Percentiles rank a stretch among this genome's conserved stretches.
Conservation (phyloP, 2,113 vertebrate species). For the Orycteropus afer region DNA sequence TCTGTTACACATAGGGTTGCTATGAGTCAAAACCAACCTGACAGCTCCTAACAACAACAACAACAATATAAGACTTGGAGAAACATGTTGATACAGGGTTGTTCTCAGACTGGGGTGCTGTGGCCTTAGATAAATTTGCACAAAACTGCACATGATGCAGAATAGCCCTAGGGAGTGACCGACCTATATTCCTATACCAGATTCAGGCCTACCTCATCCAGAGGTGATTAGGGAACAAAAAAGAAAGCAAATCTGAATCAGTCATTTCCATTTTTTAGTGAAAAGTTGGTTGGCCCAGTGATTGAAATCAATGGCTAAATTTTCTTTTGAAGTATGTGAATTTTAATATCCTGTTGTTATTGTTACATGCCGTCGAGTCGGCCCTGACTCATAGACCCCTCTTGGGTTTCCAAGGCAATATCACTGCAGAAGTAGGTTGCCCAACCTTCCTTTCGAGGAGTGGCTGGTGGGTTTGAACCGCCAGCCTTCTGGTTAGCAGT, state of each 20-base stretch:
- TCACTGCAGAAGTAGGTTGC: no score
- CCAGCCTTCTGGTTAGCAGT: no score
- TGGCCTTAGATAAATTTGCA: not conserved
- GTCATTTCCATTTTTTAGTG: not conserved
- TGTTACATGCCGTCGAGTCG: no score
- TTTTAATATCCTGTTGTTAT: slow-evolving; percentile 6
- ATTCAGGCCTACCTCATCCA: not conserved
- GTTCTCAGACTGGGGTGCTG: not conserved
- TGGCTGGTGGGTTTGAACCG: no score
- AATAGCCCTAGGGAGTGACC: not conserved
- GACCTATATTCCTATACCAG: not conserved
- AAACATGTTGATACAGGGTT: no score
- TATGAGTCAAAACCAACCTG: no score
- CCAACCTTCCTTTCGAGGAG: no score
- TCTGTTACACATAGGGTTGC: no score
- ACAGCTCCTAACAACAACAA: no score
- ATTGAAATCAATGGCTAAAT: not conserved
- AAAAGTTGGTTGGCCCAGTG: not conserved
- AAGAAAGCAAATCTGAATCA: not conserved
- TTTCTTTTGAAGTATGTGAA: not conserved
- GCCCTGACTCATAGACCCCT: no score
- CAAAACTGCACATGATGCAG: not conserved
- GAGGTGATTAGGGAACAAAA: not conserved
- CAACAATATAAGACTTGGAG: not conserved
- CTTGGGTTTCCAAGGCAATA: no score